These are phyloP conservation scores for Mormyrus proboscirostris DNA, from an alignment of 2,797 vertebrate species.

Conservation along the genomic window DNA sequence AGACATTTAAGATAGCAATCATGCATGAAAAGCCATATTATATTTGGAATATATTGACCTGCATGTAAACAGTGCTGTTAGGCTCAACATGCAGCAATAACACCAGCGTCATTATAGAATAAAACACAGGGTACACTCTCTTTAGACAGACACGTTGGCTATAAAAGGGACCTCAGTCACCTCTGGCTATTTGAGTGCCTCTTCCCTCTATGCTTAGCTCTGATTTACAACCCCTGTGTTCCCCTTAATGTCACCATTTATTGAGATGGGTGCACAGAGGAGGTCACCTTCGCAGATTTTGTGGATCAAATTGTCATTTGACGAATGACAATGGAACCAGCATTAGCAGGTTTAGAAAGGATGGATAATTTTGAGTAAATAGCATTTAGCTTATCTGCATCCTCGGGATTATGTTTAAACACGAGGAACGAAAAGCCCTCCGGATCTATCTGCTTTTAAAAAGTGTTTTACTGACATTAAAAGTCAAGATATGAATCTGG, in stretches of 20 bases:
- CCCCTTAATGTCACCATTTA: constrained; percentile 17
- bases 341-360: background rate
- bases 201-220: background rate
- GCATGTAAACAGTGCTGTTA: background rate
- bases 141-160: background rate
- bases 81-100: background rate
- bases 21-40: background rate
- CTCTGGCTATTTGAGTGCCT: background rate
- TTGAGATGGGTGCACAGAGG: constrained; percentile 6
- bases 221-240: constrained; percentile 15
- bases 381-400: background rate
- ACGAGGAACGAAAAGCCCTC: background rate
- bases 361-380: background rate
- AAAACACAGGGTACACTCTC: background rate
- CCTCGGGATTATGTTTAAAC: background rate
- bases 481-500: background rate
- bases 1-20: background rate
- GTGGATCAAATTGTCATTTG: constrained; percentile 8
- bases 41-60: background rate
- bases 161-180: constrained; percentile 7
- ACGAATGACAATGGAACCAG: background rate
- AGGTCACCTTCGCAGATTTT: background rate
- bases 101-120: background rate
- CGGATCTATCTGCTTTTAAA: background rate
- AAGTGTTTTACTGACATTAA: background rate